Evolutionary conservation across 1,140 invertebrate species (phyloP).

Genomic region (Drosophila azteca): DNA sequence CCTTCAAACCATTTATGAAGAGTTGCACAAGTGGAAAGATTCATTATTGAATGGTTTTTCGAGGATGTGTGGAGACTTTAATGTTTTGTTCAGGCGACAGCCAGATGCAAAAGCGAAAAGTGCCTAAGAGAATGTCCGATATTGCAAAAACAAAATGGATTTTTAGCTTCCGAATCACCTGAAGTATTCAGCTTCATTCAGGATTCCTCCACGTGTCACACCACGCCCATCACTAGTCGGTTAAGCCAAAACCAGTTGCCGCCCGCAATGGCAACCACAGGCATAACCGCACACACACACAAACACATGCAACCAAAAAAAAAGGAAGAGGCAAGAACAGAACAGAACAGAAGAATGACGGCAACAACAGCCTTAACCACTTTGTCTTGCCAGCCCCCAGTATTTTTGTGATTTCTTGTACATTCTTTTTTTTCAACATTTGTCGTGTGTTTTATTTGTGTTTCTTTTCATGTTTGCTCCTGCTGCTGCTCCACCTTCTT

Average conservation of each 20-base stretch:
- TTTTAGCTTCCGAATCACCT: too few relatives aligned
- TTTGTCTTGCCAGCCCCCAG: constrained; percentile 39
- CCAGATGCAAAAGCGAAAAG: too few relatives aligned
- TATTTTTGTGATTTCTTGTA: constrained; percentile 43
- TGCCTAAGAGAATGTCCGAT: too few relatives aligned
- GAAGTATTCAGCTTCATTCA: too few relatives aligned
- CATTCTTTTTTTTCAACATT: constrained; percentile 53
- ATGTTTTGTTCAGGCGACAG: too few relatives aligned
- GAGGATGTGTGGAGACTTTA: too few relatives aligned
- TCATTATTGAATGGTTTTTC: too few relatives aligned
- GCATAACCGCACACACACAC: neutral
- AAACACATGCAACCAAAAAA: neutral
- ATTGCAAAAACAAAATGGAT: too few relatives aligned
- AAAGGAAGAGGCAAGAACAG: neutral
- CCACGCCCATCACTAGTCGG: constrained; percentile 9
- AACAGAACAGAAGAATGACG: constrained; percentile 6
- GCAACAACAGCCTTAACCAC: constrained; percentile 35
- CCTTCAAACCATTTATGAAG: too few relatives aligned
- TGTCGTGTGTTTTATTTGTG: constrained; percentile 55
- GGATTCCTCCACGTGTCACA: constrained; percentile 14
- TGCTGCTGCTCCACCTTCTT: constrained; percentile 83
- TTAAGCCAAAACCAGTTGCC: constrained; percentile 57
- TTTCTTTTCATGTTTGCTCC: constrained; percentile 50
- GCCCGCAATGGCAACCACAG: constrained; percentile 51
- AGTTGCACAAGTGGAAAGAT: too few relatives aligned